These are phyloP conservation scores for Centropus bengalensis DNA, from an alignment of 2,113 vertebrate species.

Conservation along the genomic window DNA sequence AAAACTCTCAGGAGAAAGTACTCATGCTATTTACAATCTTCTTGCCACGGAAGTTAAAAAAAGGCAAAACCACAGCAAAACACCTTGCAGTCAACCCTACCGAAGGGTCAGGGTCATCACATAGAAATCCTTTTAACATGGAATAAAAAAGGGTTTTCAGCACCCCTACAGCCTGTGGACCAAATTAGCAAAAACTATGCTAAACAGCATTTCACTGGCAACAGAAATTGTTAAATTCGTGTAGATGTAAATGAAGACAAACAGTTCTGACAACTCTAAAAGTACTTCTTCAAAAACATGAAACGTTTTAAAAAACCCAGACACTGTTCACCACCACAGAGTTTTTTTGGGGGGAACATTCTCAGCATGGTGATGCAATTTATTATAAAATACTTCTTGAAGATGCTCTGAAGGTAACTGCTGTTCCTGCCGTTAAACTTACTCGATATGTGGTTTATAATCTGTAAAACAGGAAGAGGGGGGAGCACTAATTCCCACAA, in stretches of 20 bases:
- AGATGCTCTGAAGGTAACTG: background rate
- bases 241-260: background rate
- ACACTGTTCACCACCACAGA: background rate
- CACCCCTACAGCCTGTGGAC: background rate
- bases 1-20: background rate
- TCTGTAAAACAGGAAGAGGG: background rate
- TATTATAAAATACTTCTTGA: background rate
- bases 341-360: background rate
- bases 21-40: background rate
- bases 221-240: background rate
- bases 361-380: background rate
- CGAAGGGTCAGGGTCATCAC: background rate
- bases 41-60: background rate
- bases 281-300: background rate
- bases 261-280: background rate
- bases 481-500: background rate
- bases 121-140: background rate
- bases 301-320: background rate
- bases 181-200: background rate
- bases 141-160: background rate
- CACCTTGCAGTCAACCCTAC: background rate
- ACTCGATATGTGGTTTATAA: background rate
- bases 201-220: background rate
- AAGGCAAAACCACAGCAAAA: background rate
- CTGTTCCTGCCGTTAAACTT: background rate